These are phyloP conservation scores for Dinomys branickii DNA, from an alignment of 2,113 vertebrate species.

Conservation along the genomic window DNA sequence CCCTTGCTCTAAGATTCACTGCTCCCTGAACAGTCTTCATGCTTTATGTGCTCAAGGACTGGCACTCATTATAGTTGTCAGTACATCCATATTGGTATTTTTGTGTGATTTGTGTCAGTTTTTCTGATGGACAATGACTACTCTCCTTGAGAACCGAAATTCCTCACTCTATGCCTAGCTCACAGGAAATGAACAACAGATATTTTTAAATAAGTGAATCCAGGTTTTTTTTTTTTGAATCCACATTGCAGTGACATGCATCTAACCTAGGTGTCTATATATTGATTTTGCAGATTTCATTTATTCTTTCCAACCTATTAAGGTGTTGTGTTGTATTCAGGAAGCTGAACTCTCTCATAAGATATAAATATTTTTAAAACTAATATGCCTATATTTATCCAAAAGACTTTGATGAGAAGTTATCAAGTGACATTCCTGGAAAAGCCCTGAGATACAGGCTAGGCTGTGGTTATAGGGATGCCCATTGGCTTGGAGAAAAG, in stretches of 20 bases:
- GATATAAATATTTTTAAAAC: neutral
- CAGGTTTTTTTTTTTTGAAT: neutral
- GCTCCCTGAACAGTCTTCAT: neutral
- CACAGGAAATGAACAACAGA: neutral
- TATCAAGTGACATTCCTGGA: neutral
- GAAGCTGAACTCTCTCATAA: neutral
- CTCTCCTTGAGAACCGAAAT: neutral
- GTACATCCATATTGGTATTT: neutral
- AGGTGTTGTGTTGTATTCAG: neutral
- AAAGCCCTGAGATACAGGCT: neutral
- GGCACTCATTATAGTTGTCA: neutral
- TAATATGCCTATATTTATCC: neutral
- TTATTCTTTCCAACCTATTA: neutral
- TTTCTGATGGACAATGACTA: neutral
- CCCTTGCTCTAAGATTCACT: neutral
- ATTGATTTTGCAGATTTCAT: neutral
- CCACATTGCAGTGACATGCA: neutral
- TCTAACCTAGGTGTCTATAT: neutral
- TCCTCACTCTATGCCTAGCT: neutral
- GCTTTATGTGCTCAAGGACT: neutral
- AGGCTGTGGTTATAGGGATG: neutral
- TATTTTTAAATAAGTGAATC: constrained; percentile 8
- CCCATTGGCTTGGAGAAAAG: neutral
- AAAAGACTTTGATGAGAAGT: neutral
- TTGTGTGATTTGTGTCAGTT: neutral